Percentiles rank a stretch among this genome's conserved stretches.
Evolutionary conservation across 2,797 vertebrate genomes (phyloP).

Genomic region (Podarcis lilfordi): DNA sequence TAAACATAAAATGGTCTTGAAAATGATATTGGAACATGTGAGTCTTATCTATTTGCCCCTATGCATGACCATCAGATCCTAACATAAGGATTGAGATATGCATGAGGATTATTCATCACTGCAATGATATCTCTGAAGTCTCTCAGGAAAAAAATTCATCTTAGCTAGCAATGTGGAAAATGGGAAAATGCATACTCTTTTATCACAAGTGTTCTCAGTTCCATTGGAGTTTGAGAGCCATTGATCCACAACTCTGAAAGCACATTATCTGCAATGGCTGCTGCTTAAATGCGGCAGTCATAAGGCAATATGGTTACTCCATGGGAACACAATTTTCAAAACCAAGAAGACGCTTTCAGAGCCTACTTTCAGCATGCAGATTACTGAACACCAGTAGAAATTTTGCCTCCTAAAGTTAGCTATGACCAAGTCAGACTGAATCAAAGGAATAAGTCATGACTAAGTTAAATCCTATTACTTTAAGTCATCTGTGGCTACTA

Average conservation of each 20-base stretch:
- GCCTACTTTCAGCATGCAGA: not conserved
- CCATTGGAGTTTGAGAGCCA: not conserved
- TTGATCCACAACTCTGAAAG: not conserved
- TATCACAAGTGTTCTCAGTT: not conserved
- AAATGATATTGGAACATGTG: conserved; percentile 20
- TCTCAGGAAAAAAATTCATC: not conserved
- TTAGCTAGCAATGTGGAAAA: not conserved
- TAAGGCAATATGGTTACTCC: not conserved
- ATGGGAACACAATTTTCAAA: not conserved
- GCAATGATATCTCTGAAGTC: not conserved
- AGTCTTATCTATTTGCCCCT: not conserved
- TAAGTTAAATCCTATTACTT: not conserved
- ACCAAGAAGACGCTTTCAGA: not conserved
- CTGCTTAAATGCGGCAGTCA: not conserved
- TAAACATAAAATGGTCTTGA: conserved; percentile 54
- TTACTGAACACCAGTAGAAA: not conserved
- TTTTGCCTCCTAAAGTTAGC: not conserved
- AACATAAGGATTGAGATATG: conserved; percentile 16
- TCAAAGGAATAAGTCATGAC: too few relatives aligned
- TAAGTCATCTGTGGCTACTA: not conserved
- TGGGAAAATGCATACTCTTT: not conserved
- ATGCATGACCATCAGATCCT: not conserved
- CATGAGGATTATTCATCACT: conserved; percentile 32
- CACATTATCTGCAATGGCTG: not conserved
- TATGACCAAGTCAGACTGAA: not conserved